Percentiles rank a stretch among this genome's conserved stretches.
Conservation (phyloP, 1,140 invertebrate species). For the Anagrus nilaparvatae region DNA sequence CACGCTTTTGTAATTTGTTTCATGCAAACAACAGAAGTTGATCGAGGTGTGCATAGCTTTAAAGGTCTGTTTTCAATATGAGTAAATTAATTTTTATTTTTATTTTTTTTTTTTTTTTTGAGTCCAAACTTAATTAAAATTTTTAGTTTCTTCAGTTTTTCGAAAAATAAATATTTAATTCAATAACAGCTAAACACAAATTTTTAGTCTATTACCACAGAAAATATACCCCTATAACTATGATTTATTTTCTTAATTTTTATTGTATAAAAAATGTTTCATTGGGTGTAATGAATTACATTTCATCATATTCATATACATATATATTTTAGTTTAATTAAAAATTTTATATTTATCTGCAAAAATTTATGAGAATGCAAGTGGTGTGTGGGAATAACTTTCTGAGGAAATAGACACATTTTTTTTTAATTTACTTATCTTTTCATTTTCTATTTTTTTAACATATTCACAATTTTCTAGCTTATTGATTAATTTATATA, state of each 20-base stretch:
- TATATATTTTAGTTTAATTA: too few species aligned
- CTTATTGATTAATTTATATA: conserved; percentile 15
- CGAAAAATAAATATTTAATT: neutral
- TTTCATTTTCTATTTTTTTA: conserved; percentile 9
- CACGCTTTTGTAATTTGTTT: conserved; percentile 46
- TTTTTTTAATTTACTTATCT: too few species aligned
- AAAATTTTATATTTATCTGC: too few species aligned
- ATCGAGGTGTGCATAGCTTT: conserved; percentile 82
- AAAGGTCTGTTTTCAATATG: conserved; percentile 61
- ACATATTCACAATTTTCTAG: neutral
- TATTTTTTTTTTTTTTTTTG: conserved; percentile 10
- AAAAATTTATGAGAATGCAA: too few species aligned
- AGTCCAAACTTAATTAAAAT: too few species aligned
- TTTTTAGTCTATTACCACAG: neutral
- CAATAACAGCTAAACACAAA: neutral
- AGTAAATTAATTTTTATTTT: conserved; percentile 20
- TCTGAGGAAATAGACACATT: too few species aligned
- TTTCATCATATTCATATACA: too few species aligned
- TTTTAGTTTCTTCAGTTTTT: conserved; percentile 8
- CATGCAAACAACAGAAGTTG: conserved; percentile 69
- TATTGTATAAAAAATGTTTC: conserved; percentile 6
- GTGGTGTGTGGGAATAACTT: too few species aligned
- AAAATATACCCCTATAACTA: neutral
- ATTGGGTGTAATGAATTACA: neutral
- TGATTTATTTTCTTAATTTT: neutral